These are phyloP conservation scores for Spilogale gracilis DNA, from an alignment of 2,113 vertebrate species.

Conservation along the genomic window DNA sequence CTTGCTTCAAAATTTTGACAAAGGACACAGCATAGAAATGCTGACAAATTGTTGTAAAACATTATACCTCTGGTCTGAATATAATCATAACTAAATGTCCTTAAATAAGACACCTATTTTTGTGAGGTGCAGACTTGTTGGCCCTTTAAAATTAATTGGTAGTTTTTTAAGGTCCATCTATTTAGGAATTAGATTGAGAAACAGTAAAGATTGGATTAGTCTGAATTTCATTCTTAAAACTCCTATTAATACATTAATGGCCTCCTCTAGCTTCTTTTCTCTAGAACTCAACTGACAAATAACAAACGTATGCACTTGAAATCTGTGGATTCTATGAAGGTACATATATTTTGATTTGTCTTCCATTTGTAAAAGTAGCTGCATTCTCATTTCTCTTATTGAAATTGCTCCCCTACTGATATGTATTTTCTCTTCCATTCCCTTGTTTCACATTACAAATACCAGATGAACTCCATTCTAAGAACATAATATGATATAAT, in stretches of 20 bases:
- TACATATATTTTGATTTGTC: constrained; percentile 13
- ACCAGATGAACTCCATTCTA: neutral
- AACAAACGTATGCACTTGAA: neutral
- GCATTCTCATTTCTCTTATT: neutral
- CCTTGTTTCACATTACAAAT: constrained; percentile 39
- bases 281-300: constrained; percentile 64
- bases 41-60: neutral
- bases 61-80: neutral
- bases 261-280: constrained; percentile 46
- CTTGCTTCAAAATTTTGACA: neutral
- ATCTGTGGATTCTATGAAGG: neutral
- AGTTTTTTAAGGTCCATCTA: constrained; percentile 61
- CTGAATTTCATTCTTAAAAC: constrained; percentile 63
- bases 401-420: neutral
- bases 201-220: constrained; percentile 63
- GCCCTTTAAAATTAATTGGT: constrained; percentile 59
- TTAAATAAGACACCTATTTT: constrained; percentile 12
- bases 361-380: constrained; percentile 46
- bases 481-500: neutral
- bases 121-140: constrained; percentile 31
- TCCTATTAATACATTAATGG: constrained; percentile 60
- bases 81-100: neutral
- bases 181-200: constrained; percentile 77
- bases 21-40: neutral
- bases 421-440: neutral